phyloP scores from a whole-genome alignment of 1,140 invertebrate species.

The Drosophila kanapiae region DNA sequence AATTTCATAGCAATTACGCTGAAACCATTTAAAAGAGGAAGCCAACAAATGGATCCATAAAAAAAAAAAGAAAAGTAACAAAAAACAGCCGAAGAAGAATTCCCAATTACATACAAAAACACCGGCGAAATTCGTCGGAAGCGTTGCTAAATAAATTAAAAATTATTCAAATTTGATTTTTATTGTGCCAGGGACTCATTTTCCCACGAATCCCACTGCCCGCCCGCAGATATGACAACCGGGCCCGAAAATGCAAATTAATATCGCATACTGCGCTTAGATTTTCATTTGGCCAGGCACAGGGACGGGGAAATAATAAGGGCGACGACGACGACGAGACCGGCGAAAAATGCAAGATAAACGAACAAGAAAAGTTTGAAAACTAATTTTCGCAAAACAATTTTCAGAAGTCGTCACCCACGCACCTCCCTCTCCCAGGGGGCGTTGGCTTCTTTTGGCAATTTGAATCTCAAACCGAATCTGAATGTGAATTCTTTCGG shows the following conservation, averaged over 20 bases:
- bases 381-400: conserved; percentile 84
- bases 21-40: conserved; percentile 44
- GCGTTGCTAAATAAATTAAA: conserved; percentile 75
- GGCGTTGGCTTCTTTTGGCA: conserved; percentile 59
- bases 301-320: conserved; percentile 12
- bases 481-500: conserved; percentile 67
- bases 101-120: conserved; percentile 32
- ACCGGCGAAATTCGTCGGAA: conserved; percentile 19
- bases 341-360: conserved; percentile 45
- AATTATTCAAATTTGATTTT: conserved; percentile 83
- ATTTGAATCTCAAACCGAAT: conserved; percentile 77
- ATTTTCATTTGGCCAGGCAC: conserved; percentile 54
- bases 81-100: conserved; percentile 16
- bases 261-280: conserved; percentile 74
- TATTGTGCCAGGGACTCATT: conserved; percentile 49
- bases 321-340: conserved; percentile 15
- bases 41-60: conserved; percentile 20
- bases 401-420: conserved; percentile 61
- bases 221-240: conserved; percentile 15
- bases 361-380: conserved; percentile 72
- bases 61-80: conserved; percentile 17
- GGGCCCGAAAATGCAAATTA: conserved; percentile 76
- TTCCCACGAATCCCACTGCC: not conserved
- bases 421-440: not conserved
- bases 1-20: conserved; percentile 62